Percentiles rank a stretch among this genome's conserved stretches.
Conservation (phyloP, 2,113 vertebrate species). For the crab-eating macaque (Macaca fascicularis) region T2T-MFA8v1.1 NC_088376.1:99786001-99786500, state of each 20-base stretch:
- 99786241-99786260: not conserved
- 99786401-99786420: not conserved
- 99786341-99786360: not conserved
- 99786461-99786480: not conserved
- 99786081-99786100: not conserved
- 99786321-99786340: not conserved
- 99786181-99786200: not conserved
- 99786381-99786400: not conserved
- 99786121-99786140: not conserved
- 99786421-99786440: rapidly evolving
- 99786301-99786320: not conserved
- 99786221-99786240: rapidly evolving
- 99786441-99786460: not conserved
- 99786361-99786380: not conserved
- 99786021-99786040: not conserved
- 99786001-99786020: not conserved
- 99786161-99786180: not conserved
- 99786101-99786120: not conserved
- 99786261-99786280: too few relatives aligned
- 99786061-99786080: not conserved
- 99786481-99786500: not conserved
- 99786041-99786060: not conserved
- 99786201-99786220: rapidly evolving
- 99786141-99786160: not conserved
- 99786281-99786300: not conserved